These are phyloP conservation scores for Willisornis vidua DNA, from an alignment of 2,113 vertebrate species.

Conservation along the genomic window DNA sequence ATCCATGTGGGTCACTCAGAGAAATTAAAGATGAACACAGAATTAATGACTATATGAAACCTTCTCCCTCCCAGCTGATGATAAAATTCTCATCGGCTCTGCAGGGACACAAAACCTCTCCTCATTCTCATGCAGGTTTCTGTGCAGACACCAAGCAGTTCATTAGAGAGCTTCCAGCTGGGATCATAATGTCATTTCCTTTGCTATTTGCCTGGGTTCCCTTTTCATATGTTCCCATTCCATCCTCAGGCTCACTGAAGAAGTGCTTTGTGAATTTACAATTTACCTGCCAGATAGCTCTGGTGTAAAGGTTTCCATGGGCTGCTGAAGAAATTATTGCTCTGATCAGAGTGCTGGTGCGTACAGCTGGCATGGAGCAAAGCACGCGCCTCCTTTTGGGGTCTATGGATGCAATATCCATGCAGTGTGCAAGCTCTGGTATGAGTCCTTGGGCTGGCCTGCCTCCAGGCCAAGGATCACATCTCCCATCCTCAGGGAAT, in stretches of 20 bases:
- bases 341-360: no score
- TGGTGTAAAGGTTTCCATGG: neutral
- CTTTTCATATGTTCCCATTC: neutral
- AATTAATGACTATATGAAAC: neutral
- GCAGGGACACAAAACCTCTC: neutral
- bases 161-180: constrained; percentile 3
- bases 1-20: accelerated
- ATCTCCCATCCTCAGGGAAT: neutral
- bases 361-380: neutral
- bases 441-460: neutral
- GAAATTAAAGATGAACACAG: neutral
- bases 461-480: neutral
- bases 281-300: neutral
- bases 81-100: neutral
- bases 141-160: neutral
- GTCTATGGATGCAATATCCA: neutral
- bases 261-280: neutral
- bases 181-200: constrained; percentile 55
- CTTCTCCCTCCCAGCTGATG: neutral
- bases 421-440: neutral
- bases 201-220: constrained; percentile 30
- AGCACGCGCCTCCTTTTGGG: accelerated
- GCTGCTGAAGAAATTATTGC: accelerated
- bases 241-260: neutral
- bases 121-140: neutral